These are phyloP conservation scores for Acronicta psi DNA, from an alignment of 2,888 invertebrate genomes.

Conservation along the genomic window DNA sequence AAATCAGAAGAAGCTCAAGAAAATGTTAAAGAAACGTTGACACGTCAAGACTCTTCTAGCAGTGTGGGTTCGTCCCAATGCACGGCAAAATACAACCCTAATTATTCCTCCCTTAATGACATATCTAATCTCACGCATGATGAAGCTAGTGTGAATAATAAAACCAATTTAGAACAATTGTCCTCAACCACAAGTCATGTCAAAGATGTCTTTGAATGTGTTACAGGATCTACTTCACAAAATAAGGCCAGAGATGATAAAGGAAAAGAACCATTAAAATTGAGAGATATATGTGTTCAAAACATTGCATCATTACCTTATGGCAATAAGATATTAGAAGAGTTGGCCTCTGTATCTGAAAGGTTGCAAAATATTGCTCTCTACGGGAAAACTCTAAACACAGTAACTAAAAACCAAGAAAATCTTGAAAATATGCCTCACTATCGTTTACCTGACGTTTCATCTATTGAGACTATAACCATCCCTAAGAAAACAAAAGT, in stretches of 20 bases:
- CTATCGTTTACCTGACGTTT: constrained; percentile 82
- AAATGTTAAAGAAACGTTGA: constrained; percentile 68
- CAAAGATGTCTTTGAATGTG: constrained; percentile 82
- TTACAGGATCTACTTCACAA: constrained; percentile 70
- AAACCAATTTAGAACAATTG: constrained; percentile 57
- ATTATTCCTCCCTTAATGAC: constrained; percentile 89
- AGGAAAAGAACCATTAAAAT: constrained; percentile 77
- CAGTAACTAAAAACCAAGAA: constrained; percentile 33
- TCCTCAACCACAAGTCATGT: constrained; percentile 71
- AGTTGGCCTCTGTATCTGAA: constrained; percentile 90
- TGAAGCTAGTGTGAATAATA: constrained; percentile 66
- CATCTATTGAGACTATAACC: constrained; percentile 81
- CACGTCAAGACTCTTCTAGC: constrained; percentile 90
- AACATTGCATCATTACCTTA: constrained; percentile 91
- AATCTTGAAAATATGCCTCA: constrained; percentile 76
- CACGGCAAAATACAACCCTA: constrained; percentile 91
- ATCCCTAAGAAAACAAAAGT: constrained; percentile 64
- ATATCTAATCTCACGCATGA: constrained; percentile 88
- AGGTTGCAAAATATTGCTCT: constrained; percentile 81
- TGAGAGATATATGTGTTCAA: constrained; percentile 91
- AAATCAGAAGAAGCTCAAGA: constrained; percentile 75
- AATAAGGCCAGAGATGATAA: constrained; percentile 50
- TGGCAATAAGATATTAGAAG: constrained; percentile 91
- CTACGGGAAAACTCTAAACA: constrained; percentile 51
- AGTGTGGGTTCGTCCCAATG: constrained; percentile 91